Percentiles rank a stretch among this genome's conserved stretches.
Evolutionary conservation across 2,888 invertebrate genomes (phyloP).

Genomic region (Aphodius sticticus): DNA sequence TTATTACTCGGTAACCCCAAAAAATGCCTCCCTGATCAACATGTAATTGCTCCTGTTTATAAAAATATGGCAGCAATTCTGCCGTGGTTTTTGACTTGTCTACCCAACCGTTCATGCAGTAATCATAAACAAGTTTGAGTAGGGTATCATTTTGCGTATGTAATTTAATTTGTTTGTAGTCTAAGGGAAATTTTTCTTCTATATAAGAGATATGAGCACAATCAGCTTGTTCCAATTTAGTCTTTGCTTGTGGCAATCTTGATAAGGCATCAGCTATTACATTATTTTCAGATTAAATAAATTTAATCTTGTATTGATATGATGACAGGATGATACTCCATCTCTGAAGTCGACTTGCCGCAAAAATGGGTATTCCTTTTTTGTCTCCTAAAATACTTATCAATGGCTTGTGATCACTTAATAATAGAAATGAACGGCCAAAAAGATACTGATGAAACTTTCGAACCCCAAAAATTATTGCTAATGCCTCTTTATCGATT

Average conservation of each 20-base stretch:
- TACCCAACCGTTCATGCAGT: conserved; percentile 17
- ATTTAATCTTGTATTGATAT: conserved; percentile 15
- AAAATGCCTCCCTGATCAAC: conserved; percentile 10
- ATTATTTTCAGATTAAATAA: conserved; percentile 5
- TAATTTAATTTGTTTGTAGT: neutral
- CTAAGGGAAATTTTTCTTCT: neutral
- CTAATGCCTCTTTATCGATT: conserved; percentile 26
- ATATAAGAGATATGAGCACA: neutral
- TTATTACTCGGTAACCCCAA: conserved; percentile 23
- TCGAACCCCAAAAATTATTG: conserved; percentile 27
- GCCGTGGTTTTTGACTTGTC: neutral
- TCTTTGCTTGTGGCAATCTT: neutral
- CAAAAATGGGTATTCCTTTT: neutral
- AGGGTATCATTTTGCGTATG: conserved; percentile 25
- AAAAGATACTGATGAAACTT: conserved; percentile 23
- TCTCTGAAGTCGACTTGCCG: conserved; percentile 12
- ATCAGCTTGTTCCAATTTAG: neutral
- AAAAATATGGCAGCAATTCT: conserved; percentile 8
- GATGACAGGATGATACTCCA: conserved; percentile 8
- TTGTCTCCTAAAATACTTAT: conserved; percentile 39
- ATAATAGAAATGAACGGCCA: conserved; percentile 32
- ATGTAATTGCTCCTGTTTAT: neutral
- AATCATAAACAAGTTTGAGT: conserved; percentile 13
- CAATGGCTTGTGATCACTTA: conserved; percentile 19
- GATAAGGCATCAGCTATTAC: neutral